Evolutionary conservation across 2,888 invertebrate genomes (phyloP).

Genomic region (Scelioninae gen. 1): DNA sequence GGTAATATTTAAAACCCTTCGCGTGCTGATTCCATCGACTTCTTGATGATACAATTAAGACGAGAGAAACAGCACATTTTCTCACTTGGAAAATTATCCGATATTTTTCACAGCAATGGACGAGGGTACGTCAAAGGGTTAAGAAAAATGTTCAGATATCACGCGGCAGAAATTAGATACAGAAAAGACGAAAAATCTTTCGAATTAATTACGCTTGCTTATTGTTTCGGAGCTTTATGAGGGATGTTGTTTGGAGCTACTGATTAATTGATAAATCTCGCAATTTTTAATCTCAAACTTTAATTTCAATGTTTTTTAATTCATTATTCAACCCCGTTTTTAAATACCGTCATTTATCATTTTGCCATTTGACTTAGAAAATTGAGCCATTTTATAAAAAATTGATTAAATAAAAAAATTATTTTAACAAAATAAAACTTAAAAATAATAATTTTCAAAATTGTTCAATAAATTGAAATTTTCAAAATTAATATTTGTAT

Average conservation of each 20-base stretch:
- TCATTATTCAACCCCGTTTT: too few species aligned
- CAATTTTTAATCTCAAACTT: neutral
- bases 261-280: neutral
- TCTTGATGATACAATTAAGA: conserved; percentile 84
- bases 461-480: too few species aligned
- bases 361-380: too few species aligned
- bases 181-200: conserved; percentile 70
- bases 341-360: too few species aligned
- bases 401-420: too few species aligned
- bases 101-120: conserved; percentile 81
- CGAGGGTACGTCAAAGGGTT: conserved; percentile 77
- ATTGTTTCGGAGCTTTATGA: conserved; percentile 45
- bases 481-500: neutral
- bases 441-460: too few species aligned
- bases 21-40: conserved; percentile 75
- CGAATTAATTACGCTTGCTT: conserved; percentile 54
- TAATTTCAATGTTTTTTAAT: neutral
- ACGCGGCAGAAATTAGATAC: conserved; percentile 78
- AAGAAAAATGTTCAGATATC: conserved; percentile 77
- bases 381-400: too few species aligned
- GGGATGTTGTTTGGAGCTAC: conserved; percentile 12
- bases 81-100: conserved; percentile 83
- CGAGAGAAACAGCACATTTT: conserved; percentile 78
- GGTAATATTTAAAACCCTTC: conserved; percentile 81
- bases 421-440: too few species aligned